A percentile compares a stretch with the other conserved stretches of the same genome.
Evolutionary conservation across 1,140 invertebrate genomes (phyloP).

Genomic region (Drosophila watanabei): DNA sequence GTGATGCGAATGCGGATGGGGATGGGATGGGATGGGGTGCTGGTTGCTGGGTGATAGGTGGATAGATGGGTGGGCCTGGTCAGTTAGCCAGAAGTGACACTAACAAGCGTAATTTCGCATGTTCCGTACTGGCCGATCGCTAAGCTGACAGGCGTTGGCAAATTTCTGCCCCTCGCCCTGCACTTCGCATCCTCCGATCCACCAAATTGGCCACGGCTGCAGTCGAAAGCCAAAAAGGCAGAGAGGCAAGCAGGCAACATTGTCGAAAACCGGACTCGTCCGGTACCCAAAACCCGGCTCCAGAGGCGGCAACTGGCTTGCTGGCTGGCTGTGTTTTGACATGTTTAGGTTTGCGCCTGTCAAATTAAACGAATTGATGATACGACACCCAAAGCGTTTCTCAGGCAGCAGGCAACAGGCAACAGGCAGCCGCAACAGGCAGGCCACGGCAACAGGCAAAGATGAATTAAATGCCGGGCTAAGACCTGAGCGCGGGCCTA

Average conservation of each 20-base stretch:
- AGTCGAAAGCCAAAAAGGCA: slow-evolving; percentile 27
- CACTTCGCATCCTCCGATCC: slow-evolving; percentile 38
- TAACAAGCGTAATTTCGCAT: slow-evolving; percentile 85
- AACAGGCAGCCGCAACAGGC: slow-evolving; percentile 5
- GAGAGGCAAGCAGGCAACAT: slow-evolving; percentile 29
- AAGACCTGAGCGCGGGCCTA: slow-evolving; percentile 79
- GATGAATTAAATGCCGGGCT: slow-evolving; percentile 82
- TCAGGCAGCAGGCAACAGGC: slow-evolving; percentile 65
- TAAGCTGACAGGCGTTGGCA: slow-evolving; percentile 85
- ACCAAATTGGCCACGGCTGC: slow-evolving; percentile 75
- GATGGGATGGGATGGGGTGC: background rate
- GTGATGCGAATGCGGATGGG: background rate
- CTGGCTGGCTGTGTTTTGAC: slow-evolving; percentile 82
- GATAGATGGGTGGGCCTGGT: slow-evolving; percentile 18
- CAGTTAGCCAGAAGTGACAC: slow-evolving; percentile 83
- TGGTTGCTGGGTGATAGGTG: slow-evolving; percentile 24
- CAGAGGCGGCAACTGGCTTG: slow-evolving; percentile 60
- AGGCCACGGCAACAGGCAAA: slow-evolving; percentile 54
- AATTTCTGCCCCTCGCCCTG: slow-evolving; percentile 63
- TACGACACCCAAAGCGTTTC: slow-evolving; percentile 86
- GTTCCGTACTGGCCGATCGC: slow-evolving; percentile 68
- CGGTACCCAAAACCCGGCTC: slow-evolving; percentile 40
- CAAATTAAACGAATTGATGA: slow-evolving; percentile 86
- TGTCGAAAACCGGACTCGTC: slow-evolving; percentile 49
- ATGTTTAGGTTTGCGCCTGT: slow-evolving; percentile 86